Conservation (phyloP, 2,888 invertebrate genomes). For the Orthosia cruda region DNA sequence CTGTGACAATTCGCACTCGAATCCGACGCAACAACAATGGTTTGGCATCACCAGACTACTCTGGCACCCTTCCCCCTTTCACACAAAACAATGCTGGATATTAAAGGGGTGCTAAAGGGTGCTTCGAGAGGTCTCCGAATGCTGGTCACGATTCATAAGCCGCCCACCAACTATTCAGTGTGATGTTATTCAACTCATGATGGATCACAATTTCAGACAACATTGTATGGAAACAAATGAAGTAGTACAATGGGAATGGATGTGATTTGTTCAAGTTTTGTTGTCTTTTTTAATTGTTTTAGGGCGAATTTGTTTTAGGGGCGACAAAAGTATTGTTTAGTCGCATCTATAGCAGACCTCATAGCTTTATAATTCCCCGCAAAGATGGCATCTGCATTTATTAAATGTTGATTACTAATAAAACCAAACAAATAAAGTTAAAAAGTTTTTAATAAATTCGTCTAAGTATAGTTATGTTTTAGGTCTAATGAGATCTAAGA, state of each 20-base stretch:
- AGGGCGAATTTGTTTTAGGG: constrained; percentile 20
- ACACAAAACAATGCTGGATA: constrained; percentile 67
- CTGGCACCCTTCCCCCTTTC: constrained; percentile 73
- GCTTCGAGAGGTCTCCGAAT: constrained; percentile 74
- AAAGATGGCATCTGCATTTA: no score
- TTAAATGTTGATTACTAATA: no score
- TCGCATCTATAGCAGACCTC: not conserved
- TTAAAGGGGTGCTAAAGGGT: constrained; percentile 73
- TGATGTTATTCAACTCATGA: constrained; percentile 88
- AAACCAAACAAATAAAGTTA: no score
- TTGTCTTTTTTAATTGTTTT: constrained; percentile 63
- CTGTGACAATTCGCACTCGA: constrained; percentile 90
- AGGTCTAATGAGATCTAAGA: no score
- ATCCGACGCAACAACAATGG: constrained; percentile 87
- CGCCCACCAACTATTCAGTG: constrained; percentile 87
- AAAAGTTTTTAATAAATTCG: no score
- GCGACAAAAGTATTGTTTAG: not conserved
- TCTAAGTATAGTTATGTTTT: no score
- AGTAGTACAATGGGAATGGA: constrained; percentile 79
- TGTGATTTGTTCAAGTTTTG: constrained; percentile 69
- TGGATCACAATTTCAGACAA: constrained; percentile 89
- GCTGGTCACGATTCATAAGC: constrained; percentile 81
- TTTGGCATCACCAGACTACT: constrained; percentile 76
- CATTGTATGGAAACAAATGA: constrained; percentile 88
- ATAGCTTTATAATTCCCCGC: not conserved